These are phyloP conservation scores for Pseudochaenichthys georgianus DNA, from an alignment of 2,797 vertebrate genomes.

Conservation along the genomic window DNA sequence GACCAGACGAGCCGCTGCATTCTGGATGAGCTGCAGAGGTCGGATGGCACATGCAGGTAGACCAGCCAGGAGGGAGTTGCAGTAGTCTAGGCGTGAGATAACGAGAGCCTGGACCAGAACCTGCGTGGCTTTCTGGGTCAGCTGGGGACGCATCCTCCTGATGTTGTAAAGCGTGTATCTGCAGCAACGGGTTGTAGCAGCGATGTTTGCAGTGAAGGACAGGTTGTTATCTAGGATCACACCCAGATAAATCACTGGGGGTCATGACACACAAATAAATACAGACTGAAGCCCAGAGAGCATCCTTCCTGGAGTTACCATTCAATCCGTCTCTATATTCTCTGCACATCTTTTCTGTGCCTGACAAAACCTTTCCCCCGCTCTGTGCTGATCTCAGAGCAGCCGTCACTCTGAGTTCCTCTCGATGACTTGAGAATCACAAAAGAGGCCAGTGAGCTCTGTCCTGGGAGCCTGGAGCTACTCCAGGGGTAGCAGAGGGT, in stretches of 20 bases:
- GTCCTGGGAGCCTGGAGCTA: conserved; percentile 18
- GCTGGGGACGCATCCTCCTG: too few relatives aligned
- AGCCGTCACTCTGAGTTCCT: conserved; percentile 61
- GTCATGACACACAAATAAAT: conserved; percentile 21
- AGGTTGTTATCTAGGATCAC: too few relatives aligned
- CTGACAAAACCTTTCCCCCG: conserved; percentile 11
- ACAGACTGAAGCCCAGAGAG: background rate
- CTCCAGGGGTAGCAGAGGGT: conserved; percentile 26
- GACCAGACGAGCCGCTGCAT: too few relatives aligned
- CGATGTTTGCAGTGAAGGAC: too few relatives aligned
- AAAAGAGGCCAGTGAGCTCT: conserved; percentile 53
- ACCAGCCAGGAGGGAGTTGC: too few relatives aligned
- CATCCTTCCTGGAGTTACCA: conserved; percentile 27
- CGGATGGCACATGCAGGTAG: too few relatives aligned
- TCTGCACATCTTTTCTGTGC: conserved; percentile 26
- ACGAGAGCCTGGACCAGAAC: too few relatives aligned
- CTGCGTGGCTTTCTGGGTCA: too few relatives aligned
- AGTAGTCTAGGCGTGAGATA: too few relatives aligned
- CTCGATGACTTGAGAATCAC: conserved; percentile 69
- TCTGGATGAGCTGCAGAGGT: too few relatives aligned
- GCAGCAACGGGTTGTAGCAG: too few relatives aligned
- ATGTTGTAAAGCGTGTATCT: too few relatives aligned
- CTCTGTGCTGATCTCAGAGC: conserved; percentile 31
- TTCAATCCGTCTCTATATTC: conserved; percentile 19
- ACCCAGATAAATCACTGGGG: background rate